Evolutionary conservation across 1,140 invertebrate species (phyloP), one percentile per base, ranked within the genome.

Genomic region (Amphibalanus amphitrite): DNA sequence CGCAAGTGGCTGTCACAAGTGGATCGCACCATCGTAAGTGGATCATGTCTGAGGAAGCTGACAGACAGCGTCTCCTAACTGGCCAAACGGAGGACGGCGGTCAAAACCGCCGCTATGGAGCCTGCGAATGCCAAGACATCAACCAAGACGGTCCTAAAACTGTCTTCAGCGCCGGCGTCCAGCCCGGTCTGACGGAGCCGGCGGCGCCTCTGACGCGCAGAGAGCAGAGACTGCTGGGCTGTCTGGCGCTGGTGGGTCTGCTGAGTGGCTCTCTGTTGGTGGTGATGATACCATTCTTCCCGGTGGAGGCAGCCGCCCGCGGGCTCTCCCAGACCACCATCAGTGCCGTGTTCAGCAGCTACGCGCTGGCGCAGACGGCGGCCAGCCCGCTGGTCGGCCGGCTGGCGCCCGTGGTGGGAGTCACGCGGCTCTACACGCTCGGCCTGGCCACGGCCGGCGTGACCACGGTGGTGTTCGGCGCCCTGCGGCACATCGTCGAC

Each of bases 351-450:
- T 69, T 82, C 64, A 81, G 75, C n/a, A 28, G 81, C 25, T 47
- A 71, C 40, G 75, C 79, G 28, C 74, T 72, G 59, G 68, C 72
- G 28, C 74, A 72, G 38, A 69, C 71, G 33, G 76, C 80, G 0
- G 73, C 75, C 20, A 74, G 74, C 17, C 78, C 77, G 69, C 80
- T 84, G 0, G 75, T 80, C 69, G 82, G 81, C 72, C 75, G 85
- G 0, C 75, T 85, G 25, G 85, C 82, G 82, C 82, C 83, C 20
- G 77, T 84, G 72, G 84, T 84, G 26, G 76, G 84, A 59, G 70
- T 73, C 4, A 81, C 84, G 30, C 78, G 78, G 70, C 81, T 79
- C 10, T 75, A 78, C 28, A 76, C 76, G 29, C 71, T 84, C 13
- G 79, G 80, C n/a, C 73, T 85, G 29, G 78, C 82, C 28, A 77